Evolutionary conservation across 2,113 vertebrate genomes (phyloP).

Genomic region (Sus scrofa): T2T-Sscrofa CM000817.6:157847501-157848000

Average conservation of each 20-base stretch:
- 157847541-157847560: neutral
- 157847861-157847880: too few relatives aligned
- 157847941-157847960: too few relatives aligned
- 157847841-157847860: too few relatives aligned
- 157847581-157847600: neutral
- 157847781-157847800: too few relatives aligned
- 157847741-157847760: neutral
- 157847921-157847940: too few relatives aligned
- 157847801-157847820: too few relatives aligned
- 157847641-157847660: neutral
- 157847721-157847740: neutral
- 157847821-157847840: too few relatives aligned
- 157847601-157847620: neutral
- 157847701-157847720: neutral
- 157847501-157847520: neutral
- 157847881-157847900: too few relatives aligned
- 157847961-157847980: too few relatives aligned
- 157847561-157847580: neutral
- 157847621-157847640: neutral
- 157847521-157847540: neutral
- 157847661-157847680: neutral
- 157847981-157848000: neutral
- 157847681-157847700: neutral
- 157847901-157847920: too few relatives aligned
- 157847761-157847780: neutral